Percentiles rank a stretch among this genome's conserved stretches.
Evolutionary conservation across 1,140 invertebrate genomes (phyloP).

Genomic region (Zaprionus lachaisei): DNA sequence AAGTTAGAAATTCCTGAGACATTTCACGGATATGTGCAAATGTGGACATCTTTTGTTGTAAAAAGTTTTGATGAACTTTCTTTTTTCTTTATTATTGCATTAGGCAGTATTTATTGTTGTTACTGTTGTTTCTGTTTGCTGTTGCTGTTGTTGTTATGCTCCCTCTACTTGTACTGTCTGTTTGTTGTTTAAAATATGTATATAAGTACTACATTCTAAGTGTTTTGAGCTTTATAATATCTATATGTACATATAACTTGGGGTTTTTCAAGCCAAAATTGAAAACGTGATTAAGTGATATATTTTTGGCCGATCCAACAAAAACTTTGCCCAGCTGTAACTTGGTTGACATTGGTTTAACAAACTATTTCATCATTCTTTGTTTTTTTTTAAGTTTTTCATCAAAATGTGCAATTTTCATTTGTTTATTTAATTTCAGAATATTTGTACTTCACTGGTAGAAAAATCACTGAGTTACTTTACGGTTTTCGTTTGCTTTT

Average conservation of each 20-base stretch:
- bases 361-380: conserved; percentile 19
- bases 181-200: conserved; percentile 21
- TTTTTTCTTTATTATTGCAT: conserved; percentile 29
- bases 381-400: conserved; percentile 22
- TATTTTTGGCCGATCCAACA: conserved; percentile 24
- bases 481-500: conserved; percentile 63
- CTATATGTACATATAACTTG: conserved; percentile 29
- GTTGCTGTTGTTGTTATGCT: conserved; percentile 5
- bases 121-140: background rate
- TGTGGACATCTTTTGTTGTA: conserved; percentile 44
- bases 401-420: conserved; percentile 24
- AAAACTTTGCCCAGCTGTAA: conserved; percentile 38
- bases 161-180: conserved; percentile 18
- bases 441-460: conserved; percentile 83
- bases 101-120: conserved; percentile 28
- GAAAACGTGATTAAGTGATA: conserved; percentile 26
- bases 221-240: conserved; percentile 11
- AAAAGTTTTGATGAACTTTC: conserved; percentile 10
- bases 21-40: conserved; percentile 74
- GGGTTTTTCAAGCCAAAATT: conserved; percentile 2
- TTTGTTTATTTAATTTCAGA: conserved; percentile 62
- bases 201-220: conserved; percentile 15
- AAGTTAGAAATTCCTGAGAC: conserved; percentile 80
- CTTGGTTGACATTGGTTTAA: conserved; percentile 19
- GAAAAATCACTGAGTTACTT: conserved; percentile 83